phyloP scores from a whole-genome alignment of 1,140 invertebrate genomes.

The Drosophila mauritiana region DNA sequence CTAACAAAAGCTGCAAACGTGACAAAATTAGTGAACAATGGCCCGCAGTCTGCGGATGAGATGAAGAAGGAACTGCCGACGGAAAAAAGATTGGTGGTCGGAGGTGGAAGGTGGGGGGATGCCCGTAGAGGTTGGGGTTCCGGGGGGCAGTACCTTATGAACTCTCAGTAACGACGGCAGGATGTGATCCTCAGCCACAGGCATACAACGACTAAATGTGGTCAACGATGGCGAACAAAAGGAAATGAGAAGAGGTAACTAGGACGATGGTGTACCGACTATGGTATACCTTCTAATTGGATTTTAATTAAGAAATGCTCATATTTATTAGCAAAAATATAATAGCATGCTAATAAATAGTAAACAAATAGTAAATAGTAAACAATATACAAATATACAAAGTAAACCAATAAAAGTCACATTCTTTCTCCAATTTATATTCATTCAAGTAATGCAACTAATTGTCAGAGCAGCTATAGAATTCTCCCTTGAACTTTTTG shows the following conservation, averaged over 20 bases:
- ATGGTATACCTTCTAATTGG: not conserved
- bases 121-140: not conserved
- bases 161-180: conserved; percentile 49
- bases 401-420: too few species aligned
- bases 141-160: conserved; percentile 57
- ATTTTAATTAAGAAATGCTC: not conserved
- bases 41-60: conserved; percentile 53
- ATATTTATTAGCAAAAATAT: too few species aligned
- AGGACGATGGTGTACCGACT: not conserved
- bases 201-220: conserved; percentile 67
- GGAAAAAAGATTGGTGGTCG: conserved; percentile 31
- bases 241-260: conserved; percentile 44
- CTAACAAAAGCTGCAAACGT: conserved; percentile 81
- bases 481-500: too few species aligned
- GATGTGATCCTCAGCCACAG: conserved; percentile 52
- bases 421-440: too few species aligned
- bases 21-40: conserved; percentile 83
- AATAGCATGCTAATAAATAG: too few species aligned
- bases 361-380: too few species aligned
- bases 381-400: too few species aligned
- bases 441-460: too few species aligned
- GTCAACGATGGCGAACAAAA: conserved; percentile 75
- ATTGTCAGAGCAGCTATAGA: too few species aligned
- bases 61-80: conserved; percentile 38
- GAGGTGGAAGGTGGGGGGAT: not conserved